These are phyloP conservation scores for Andrena chrysosceles DNA, from an alignment of 2,888 invertebrate genomes.

Conservation along the genomic window DNA sequence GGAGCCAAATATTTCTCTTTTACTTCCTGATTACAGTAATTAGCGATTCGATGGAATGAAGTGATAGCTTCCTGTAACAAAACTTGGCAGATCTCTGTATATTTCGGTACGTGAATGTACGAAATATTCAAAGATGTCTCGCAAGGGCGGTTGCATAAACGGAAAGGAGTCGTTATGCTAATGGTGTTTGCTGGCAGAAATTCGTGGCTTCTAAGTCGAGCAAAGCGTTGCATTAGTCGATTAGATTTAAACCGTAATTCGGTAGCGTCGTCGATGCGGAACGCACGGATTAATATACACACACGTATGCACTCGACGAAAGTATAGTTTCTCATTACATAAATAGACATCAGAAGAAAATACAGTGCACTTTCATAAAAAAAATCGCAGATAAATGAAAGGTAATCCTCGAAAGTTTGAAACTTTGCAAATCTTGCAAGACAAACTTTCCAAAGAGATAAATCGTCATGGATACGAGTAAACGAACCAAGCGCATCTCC, in stretches of 20 bases:
- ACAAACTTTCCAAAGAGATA: not conserved
- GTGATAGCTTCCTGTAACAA: not conserved
- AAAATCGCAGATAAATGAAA: not conserved
- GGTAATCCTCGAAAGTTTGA: not conserved
- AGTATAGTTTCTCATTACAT: not conserved
- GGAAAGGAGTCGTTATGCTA: slow-evolving; percentile 12
- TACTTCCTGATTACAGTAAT: too few relatives aligned
- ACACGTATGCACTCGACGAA: not conserved
- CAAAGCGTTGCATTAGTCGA: slow-evolving; percentile 15
- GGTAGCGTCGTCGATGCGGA: not conserved
- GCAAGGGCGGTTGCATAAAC: not conserved
- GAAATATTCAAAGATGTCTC: not conserved
- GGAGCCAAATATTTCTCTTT: not conserved
- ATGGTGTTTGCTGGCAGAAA: slow-evolving; percentile 21
- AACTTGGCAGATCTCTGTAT: not conserved
- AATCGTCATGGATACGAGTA: not conserved
- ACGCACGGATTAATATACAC: not conserved
- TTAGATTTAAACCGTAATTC: slow-evolving; percentile 28
- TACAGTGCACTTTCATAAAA: too few relatives aligned
- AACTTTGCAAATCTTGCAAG: not conserved
- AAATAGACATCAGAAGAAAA: too few relatives aligned
- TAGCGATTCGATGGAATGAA: not conserved
- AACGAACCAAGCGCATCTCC: not conserved
- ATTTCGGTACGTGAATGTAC: not conserved
- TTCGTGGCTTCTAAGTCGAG: slow-evolving; percentile 3